These are phyloP conservation scores for Linurgus olivaceus DNA, from an alignment of 2,797 vertebrate species.

Conservation along the genomic window DNA sequence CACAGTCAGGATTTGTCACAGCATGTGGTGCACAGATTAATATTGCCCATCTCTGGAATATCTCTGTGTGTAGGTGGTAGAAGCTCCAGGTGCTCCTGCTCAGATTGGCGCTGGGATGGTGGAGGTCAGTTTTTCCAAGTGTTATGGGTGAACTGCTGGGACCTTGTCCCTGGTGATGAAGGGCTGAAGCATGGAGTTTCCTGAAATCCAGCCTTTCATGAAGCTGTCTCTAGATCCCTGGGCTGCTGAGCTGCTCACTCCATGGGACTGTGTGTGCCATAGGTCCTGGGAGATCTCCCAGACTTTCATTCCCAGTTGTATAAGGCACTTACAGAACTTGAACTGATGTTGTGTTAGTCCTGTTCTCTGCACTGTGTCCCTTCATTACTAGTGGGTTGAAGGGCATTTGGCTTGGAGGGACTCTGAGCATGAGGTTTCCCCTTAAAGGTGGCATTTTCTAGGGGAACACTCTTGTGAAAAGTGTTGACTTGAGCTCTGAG, in stretches of 20 bases:
- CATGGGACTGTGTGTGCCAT: background rate
- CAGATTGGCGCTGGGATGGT: background rate
- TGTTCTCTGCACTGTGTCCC: background rate
- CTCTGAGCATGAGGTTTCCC: background rate
- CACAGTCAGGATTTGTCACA: background rate
- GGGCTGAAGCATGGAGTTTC: background rate
- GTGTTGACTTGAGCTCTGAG: background rate
- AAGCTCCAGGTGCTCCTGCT: background rate
- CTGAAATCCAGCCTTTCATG: background rate
- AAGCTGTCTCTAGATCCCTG: background rate
- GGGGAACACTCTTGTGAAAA: background rate
- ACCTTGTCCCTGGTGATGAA: background rate
- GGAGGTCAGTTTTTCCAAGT: background rate
- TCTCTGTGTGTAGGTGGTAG: background rate
- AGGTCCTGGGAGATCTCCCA: background rate
- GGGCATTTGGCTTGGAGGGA: background rate
- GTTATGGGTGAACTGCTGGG: background rate
- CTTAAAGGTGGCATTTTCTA: background rate
- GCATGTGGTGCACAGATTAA: background rate
- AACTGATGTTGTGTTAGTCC: background rate
- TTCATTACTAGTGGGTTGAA: background rate
- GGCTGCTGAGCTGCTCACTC: background rate
- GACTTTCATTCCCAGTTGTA: background rate
- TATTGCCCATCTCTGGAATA: background rate
- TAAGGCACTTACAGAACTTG: background rate